Evolutionary conservation across 1,140 invertebrate genomes (phyloP), one percentile per base, ranked within the genome.

Genomic region (Linepithema humile): DNA sequence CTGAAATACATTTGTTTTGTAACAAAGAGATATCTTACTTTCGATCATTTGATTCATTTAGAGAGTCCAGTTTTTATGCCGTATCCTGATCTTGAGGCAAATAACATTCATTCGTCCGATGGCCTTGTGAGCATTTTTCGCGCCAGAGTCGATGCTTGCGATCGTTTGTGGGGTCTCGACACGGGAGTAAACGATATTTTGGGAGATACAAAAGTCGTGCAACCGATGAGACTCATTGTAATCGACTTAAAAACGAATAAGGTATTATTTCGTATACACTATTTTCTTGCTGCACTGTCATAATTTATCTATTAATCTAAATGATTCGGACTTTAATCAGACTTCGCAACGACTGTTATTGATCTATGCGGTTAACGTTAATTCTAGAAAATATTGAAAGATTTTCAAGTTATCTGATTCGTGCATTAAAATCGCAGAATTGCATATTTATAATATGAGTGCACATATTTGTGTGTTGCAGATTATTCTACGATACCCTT

Each of bases 131-230:
- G 95, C 6, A 96, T 97, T 1, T 97, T 97, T 85, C 93, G 97
- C 29, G 95, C 96, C 1, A 95, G 95, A 20, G 95, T 96, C 17
- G 97, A 97, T 91, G 94, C 94, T 1, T 97, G 97, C 85, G 96
- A 97, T 91, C 95, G 97, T 62, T 93, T 97, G 10, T 97, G 97
- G 97, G 96, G 96, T 35, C 94, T 97, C 90, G 97, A 97, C 91
- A 96, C 96, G 12, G 97, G 97, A n/a, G 90, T 97, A 35, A 95
- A 96, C 78, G 96, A 97, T 92, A 96, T 97, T 91, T 93, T 96
- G 55, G 97, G 96, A 88, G 93, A 95, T 59, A 92, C 92, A 0
- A 95, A 96, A 85, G 91, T 96, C n/a, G 95, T 96, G 10, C 95
- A 95, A 17, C 96, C 96, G 2, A 95, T 96, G 0, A 95, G 96